phyloP scores from a whole-genome alignment of 2,797 vertebrate species.

The Tapera naevia region DNA sequence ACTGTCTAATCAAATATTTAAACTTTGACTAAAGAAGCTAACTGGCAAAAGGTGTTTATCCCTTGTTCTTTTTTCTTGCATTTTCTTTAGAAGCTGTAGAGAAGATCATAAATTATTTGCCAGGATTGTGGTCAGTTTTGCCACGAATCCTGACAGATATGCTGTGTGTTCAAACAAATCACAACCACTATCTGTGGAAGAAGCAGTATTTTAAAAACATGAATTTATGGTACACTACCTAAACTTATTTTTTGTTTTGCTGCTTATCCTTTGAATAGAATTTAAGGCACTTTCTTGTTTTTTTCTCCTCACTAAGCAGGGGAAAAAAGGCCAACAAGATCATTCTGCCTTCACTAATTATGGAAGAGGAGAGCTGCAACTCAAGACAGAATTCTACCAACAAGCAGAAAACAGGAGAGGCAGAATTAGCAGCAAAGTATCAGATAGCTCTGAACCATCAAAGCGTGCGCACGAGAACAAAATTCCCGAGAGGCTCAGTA shows the following conservation, averaged over 20 bases:
- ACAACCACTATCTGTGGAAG: neutral
- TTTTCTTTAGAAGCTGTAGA: neutral
- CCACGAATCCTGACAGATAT: neutral
- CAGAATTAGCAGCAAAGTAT: neutral
- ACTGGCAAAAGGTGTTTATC: neutral
- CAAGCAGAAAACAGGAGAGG: neutral
- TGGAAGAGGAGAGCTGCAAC: neutral
- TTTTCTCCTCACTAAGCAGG: neutral
- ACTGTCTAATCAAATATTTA: accelerated
- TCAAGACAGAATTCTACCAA: neutral
- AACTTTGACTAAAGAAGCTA: neutral
- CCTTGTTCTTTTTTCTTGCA: neutral
- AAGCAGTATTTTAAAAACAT: neutral
- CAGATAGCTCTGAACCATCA: neutral
- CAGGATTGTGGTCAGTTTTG: neutral
- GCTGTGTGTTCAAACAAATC: neutral
- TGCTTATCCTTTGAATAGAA: neutral
- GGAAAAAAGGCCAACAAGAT: neutral
- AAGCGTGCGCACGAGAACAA: neutral
- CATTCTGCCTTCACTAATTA: neutral
- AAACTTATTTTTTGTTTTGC: neutral
- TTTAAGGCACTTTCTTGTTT: neutral
- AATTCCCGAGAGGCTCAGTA: neutral
- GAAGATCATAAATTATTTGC: neutral
- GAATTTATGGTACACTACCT: neutral